Base-by-base conservation (phyloP, 2,113 vertebrate genomes). In the Peromyscus polionotus region DNA sequence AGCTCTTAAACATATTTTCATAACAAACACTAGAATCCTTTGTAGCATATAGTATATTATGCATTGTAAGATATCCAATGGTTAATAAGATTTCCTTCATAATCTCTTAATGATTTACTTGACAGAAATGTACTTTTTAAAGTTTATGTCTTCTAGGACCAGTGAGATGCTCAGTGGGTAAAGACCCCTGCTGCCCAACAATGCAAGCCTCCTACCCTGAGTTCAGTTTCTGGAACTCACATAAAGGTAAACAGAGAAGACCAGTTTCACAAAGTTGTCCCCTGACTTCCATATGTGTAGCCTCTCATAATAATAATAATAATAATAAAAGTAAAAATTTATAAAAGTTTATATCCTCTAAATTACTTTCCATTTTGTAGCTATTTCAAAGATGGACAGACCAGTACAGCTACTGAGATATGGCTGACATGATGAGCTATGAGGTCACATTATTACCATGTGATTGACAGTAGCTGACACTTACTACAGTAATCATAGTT, bases 21-120 rank as follows among this genome's bases (percentile, higher is more conserved):
- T 65, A 95, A 72, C 85, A 97, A 93, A n/a, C 22, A 84, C 14
- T 31, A 39, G 22, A 83, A 59, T 92, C 80, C 83, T 87, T 75
- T 31, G 95, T 3, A 76, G 63, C 13, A 70, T 6, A 90, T 16
- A 59, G 45, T 70, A 28, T 26, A 33, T 48, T 48, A 51, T 51
- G 7, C 7, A 95, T 33, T 87, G 59, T 6, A 92, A 72, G 79
- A 3, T 76, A 57, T 54, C n/a, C 28, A 87, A 88, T 16, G 31
- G n/a, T 61, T 92, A 92, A 54, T 0, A 67, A 7, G 12, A 86
- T 57, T 73, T 96, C 33, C 28, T 84, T 87, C 92, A 65, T n/a
- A 83, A 83, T 85, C 45, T n/a, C 70, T 36, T 88, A 51, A 91
- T 54, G 16, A 45, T 76, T n/a, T 24, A 20, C 26, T 48, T 68